Base-by-base conservation (phyloP, 2,113 vertebrate species). In the Phaethon lepturus region DNA sequence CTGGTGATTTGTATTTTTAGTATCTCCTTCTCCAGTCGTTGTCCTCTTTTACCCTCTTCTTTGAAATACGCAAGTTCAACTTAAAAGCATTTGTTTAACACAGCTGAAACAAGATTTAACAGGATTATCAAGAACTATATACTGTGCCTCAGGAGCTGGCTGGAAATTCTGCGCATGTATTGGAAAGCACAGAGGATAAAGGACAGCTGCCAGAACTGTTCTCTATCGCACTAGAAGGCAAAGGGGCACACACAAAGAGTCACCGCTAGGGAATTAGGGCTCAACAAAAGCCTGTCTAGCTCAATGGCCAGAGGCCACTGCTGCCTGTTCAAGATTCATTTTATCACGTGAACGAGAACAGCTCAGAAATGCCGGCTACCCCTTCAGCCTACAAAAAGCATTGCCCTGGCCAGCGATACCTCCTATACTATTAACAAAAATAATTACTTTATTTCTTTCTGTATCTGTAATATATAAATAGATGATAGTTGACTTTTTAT, bases 391-490 rank as follows among this genome's bases (percentile, higher is more conserved):
- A 31, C 40, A 53, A 33, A 67, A 80, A 82, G 60, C 86, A 93
- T 2, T 4, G 9, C 38, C 31, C 35, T 2, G 3, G 85, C 40
- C 63, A 26, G 53, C 72, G 77, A 22, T 2, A 56, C 5, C 53
- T 69, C 62, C 62, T 56, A 18, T 11, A 16, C 38, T 40, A 12
- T 20, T 83, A 84, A 90, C 13, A 95, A 93, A 96, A 95, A 95
- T 80, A 95, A 64, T 50, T 22, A 28, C 10, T 63, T 90, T 78
- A 19, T 60, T 90, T 96, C 10, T 93, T 79, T 93, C 45, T 84
- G 23, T 60, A 80, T 47, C 79, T 88, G 3, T 52, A 86, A 84
- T 87, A 96, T 42, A 96, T 69, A 94, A 94, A 94, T 93, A 97
- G 85, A 83, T 7, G 7, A 88, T 81, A 0, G 58, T 40, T 71